A percentile compares a stretch with the other conserved stretches of the same genome.
Evolutionary conservation across 2,113 vertebrate species (phyloP).

Genomic region (Geococcyx californianus): DNA sequence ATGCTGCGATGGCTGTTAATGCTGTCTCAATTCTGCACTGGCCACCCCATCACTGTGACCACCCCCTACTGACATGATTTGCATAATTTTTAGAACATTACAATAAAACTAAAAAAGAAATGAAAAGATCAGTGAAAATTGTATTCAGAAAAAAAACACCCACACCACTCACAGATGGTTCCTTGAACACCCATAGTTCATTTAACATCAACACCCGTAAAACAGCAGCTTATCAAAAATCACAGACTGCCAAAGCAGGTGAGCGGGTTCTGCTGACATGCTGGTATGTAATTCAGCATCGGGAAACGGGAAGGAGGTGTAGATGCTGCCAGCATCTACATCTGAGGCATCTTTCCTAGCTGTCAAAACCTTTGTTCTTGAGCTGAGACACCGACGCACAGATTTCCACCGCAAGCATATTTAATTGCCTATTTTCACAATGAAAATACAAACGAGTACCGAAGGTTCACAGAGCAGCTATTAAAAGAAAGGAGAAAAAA

Average conservation of each 20-base stretch:
- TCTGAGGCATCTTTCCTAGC: constrained; percentile 39
- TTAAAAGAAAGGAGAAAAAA: background rate
- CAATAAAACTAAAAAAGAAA: background rate
- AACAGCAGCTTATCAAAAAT: constrained; percentile 57
- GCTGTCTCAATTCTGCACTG: background rate
- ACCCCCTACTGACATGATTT: background rate
- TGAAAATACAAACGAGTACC: background rate
- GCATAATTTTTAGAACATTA: background rate
- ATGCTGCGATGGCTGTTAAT: background rate
- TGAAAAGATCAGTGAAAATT: background rate
- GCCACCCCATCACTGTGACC: background rate
- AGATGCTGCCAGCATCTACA: constrained; percentile 5
- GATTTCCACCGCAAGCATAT: constrained; percentile 19
- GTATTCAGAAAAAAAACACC: background rate
- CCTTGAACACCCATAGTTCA: constrained; percentile 6
- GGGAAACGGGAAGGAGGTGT: constrained; percentile 18
- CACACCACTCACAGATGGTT: background rate
- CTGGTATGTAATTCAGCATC: background rate
- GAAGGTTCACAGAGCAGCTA: background rate
- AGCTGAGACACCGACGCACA: constrained; percentile 33
- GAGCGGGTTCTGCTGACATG: background rate
- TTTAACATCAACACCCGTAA: background rate
- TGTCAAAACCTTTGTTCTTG: constrained; percentile 78
- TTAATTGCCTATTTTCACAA: background rate
- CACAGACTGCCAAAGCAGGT: background rate